Evolutionary conservation across 2,888 invertebrate species (phyloP).

Genomic region (Chloromyia formosa): DNA sequence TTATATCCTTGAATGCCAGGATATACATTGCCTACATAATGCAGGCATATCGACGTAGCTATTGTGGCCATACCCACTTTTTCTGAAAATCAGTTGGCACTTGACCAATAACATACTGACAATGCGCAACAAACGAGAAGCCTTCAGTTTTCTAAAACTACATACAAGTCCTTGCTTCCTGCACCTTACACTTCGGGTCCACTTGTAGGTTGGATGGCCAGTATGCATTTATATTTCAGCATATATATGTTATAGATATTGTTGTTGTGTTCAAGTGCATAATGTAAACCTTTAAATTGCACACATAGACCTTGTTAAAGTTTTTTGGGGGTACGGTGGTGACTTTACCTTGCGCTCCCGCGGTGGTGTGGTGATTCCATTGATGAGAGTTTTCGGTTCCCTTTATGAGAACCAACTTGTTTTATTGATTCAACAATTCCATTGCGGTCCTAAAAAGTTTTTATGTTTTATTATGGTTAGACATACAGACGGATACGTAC

Average conservation of each 20-base stretch:
- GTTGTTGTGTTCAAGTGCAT: neutral
- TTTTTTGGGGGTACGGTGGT: neutral
- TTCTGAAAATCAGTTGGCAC: constrained; percentile 28
- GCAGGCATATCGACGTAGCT: constrained; percentile 7
- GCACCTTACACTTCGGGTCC: neutral
- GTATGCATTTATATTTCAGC: too few relatives aligned
- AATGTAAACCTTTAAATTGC: constrained; percentile 6
- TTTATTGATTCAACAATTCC: constrained; percentile 29
- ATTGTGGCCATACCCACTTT: constrained; percentile 23
- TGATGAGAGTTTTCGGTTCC: constrained; percentile 12
- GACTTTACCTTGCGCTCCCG: neutral
- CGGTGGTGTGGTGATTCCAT: constrained; percentile 9
- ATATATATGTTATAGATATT: neutral
- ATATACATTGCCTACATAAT: neutral
- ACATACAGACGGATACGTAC: neutral
- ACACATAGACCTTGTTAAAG: constrained; percentile 9
- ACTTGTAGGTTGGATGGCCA: neutral
- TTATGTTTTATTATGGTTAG: constrained; percentile 8
- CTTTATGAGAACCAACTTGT: constrained; percentile 27
- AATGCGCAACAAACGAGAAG: constrained; percentile 39
- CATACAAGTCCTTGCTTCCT: neutral
- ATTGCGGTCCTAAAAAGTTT: constrained; percentile 23
- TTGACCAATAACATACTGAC: constrained; percentile 27
- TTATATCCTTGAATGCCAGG: neutral
- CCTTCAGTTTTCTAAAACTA: constrained; percentile 5